A percentile compares a stretch with the other conserved stretches of the same genome.
phyloP scores from a whole-genome alignment of 2,113 vertebrate species.

The Tretioscincus oriximinensis region DNA sequence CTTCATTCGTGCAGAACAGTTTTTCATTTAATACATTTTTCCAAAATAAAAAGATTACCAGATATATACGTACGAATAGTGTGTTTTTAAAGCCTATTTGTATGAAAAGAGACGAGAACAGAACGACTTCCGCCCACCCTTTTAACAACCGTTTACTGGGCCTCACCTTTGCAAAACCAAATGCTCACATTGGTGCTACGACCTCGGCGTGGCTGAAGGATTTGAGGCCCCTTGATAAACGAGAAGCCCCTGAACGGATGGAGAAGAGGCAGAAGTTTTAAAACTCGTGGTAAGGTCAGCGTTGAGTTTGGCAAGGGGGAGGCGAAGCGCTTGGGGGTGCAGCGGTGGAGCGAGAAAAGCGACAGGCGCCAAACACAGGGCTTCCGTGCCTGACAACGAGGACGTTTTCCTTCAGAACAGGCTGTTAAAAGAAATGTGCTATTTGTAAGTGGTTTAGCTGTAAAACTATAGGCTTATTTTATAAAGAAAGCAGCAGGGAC shows the following conservation, averaged over 20 bases:
- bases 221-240: not conserved
- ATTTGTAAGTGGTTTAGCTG: not conserved
- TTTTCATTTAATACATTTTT: slow-evolving; percentile 70
- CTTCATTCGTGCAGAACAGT: slow-evolving; percentile 73
- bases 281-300: not conserved
- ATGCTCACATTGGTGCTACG: slow-evolving; percentile 38
- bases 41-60: slow-evolving; percentile 71
- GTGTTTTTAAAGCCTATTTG: slow-evolving; percentile 70
- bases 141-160: slow-evolving; percentile 33
- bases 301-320: slow-evolving; percentile 36
- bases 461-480: not conserved
- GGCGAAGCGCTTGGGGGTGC: slow-evolving; percentile 48
- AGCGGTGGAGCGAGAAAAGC: slow-evolving; percentile 54
- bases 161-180: slow-evolving; percentile 45
- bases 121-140: slow-evolving; percentile 41
- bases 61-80: slow-evolving; percentile 71
- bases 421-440: not conserved
- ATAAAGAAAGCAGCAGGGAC: not conserved
- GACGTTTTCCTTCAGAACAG: slow-evolving; percentile 35
- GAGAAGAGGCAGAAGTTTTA: not conserved
- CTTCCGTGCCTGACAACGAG: not conserved
- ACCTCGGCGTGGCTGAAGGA: slow-evolving; percentile 39
- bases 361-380: slow-evolving; percentile 37
- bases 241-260: not conserved
- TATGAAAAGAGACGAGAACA: slow-evolving; percentile 55